Conservation (phyloP, 2,113 vertebrate genomes). For the Cyanoderma ruficeps region DNA sequence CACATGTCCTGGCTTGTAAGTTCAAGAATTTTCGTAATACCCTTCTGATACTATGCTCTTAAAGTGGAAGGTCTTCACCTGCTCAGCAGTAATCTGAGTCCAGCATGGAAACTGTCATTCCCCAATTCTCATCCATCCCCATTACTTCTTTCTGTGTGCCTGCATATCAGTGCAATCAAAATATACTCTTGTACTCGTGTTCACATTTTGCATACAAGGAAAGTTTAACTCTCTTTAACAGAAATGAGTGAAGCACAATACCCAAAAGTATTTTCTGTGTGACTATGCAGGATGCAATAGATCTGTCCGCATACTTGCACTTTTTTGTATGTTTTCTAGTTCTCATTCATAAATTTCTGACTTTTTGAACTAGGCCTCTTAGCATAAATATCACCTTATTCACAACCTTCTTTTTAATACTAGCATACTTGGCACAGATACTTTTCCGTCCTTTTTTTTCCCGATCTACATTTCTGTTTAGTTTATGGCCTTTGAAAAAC, state of each 20-base stretch:
- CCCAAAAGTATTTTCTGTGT: background rate
- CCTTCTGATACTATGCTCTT: background rate
- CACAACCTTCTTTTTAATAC: background rate
- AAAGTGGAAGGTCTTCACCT: background rate
- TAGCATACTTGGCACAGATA: slow-evolving; percentile 14
- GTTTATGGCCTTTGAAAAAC: slow-evolving; percentile 9
- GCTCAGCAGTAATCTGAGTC: background rate
- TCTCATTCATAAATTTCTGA: slow-evolving; percentile 41
- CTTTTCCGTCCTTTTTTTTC: background rate
- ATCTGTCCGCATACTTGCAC: background rate
- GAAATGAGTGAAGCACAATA: background rate
- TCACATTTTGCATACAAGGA: background rate
- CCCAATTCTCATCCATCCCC: background rate
- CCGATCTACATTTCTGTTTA: background rate
- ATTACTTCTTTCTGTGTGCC: background rate
- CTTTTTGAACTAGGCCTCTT: slow-evolving; percentile 9
- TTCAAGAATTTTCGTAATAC: background rate
- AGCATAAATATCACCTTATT: slow-evolving; percentile 38
- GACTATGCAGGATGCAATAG: background rate
- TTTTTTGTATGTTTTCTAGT: background rate
- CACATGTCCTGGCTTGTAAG: background rate
- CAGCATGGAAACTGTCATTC: background rate
- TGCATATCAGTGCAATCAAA: background rate
- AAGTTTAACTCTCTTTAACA: background rate
- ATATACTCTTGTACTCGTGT: background rate